These are phyloP conservation scores for Folsomia manolachei DNA, from an alignment of 2,888 invertebrate species.

Conservation along the genomic window DNA sequence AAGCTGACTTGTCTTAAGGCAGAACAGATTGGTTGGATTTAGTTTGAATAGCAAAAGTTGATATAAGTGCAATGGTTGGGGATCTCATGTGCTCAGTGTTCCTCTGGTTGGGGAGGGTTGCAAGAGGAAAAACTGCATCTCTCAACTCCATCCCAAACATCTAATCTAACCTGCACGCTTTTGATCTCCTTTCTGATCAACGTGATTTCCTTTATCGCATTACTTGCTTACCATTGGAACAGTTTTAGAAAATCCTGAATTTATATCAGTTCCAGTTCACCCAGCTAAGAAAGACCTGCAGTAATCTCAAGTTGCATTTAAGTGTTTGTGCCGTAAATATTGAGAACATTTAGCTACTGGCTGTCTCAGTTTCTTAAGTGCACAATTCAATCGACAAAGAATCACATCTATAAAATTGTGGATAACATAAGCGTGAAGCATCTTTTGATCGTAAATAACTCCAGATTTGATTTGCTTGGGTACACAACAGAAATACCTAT, in stretches of 20 bases:
- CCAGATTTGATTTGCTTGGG: neutral
- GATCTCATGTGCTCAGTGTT: slow-evolving; percentile 16
- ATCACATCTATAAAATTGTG: neutral
- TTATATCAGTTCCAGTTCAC: no score
- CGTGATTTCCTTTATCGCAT: neutral
- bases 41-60: slow-evolving; percentile 15
- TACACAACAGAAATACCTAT: no score
- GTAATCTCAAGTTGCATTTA: no score
- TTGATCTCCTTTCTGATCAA: neutral
- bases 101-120: slow-evolving; percentile 10
- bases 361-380: no score
- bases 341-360: no score
- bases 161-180: neutral
- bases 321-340: no score
- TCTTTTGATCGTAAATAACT: neutral
- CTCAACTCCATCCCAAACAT: neutral
- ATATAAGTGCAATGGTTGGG: slow-evolving; percentile 13
- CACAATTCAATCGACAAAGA: no score
- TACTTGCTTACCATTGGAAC: neutral
- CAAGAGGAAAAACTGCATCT: slow-evolving; percentile 7
- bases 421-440: neutral
- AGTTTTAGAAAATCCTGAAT: no score
- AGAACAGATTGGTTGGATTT: neutral
- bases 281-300: no score
- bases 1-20: neutral